Base-by-base conservation (phyloP, 1,140 invertebrate species). In the Saccostrea glomerata region DNA sequence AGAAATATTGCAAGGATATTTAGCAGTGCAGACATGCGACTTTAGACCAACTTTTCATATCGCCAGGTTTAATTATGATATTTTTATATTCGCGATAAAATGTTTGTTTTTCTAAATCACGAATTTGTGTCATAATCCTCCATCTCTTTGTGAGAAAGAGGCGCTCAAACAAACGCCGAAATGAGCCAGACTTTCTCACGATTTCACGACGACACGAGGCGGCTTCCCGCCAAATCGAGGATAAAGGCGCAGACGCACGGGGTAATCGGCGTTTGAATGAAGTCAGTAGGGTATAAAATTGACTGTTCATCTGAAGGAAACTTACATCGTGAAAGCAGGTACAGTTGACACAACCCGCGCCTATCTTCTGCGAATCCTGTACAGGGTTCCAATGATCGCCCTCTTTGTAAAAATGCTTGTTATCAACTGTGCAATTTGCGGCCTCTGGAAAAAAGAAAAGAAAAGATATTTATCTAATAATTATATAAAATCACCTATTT, bases 311-410 rank as follows among this genome's bases (percentile, higher is more conserved):
- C 70, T 77, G 23, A 36, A 77, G 82, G 55, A 84, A 54, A 84
- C 82, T 84, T 84, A 84, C 82, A 47, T 47, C 47, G 82, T 84
- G 47, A 13, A 13, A 55, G 47, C 82, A 84, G 82, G 82, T 84
- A 84, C 82, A 84, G 82, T 84, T 84, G 9, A 84, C 82, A 84
- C 82, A 84, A 20, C 82, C 82, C 7, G 82, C 82, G 82, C 82
- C 82, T 9, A 84, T 84, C 82, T 56, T 20, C 1, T 56, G 47
- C 2, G 82, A 23, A 17, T 77, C 70, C 30, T 77, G 9, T 5
- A 84, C 55, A 15, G 82, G 82, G 23, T 84, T 55, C 82, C 82
- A 84, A n/a, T 55, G n/a, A 20, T 17, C 82, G 9, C 82, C 82
- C 82, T 84, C 82, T 23, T 15, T 17, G 47, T 84, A 84, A 55